Percentiles rank a stretch among this genome's conserved stretches.
Evolutionary conservation across 2,113 vertebrate genomes (phyloP).

Genomic region (Electrona antarctica): DNA sequence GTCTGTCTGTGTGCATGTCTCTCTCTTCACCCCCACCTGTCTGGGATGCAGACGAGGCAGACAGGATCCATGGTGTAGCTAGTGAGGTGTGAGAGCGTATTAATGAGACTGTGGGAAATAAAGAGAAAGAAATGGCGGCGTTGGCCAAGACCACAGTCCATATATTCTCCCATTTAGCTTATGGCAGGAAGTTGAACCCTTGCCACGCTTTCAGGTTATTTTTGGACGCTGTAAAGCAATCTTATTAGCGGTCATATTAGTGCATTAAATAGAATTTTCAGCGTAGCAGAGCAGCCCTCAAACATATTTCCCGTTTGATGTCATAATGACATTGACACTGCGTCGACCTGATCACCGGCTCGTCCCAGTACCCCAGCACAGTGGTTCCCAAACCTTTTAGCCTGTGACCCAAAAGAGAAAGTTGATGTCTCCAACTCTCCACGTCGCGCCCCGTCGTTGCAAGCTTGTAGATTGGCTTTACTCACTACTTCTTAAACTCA

Average conservation of each 20-base stretch:
- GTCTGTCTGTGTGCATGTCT: not conserved
- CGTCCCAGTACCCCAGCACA: not conserved
- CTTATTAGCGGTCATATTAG: constrained; percentile 62
- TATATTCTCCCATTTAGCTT: constrained; percentile 48
- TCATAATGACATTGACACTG: not conserved
- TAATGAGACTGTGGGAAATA: constrained; percentile 52
- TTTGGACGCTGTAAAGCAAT: constrained; percentile 54
- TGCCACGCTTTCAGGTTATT: constrained; percentile 47
- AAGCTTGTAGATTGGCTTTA: too few relatives aligned
- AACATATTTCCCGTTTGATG: not conserved
- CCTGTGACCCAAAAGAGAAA: too few relatives aligned
- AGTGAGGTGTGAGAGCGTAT: constrained; percentile 48
- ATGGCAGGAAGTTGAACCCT: constrained; percentile 30
- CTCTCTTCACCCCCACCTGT: constrained; percentile 47
- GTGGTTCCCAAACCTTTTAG: too few relatives aligned
- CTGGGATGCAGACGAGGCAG: constrained; percentile 43
- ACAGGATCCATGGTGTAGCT: constrained; percentile 26
- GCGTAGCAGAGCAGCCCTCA: not conserved
- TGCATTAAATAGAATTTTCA: constrained; percentile 52
- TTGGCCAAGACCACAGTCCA: constrained; percentile 29
- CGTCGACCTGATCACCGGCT: constrained; percentile 16
- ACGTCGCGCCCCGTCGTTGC: too few relatives aligned
- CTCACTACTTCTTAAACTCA: too few relatives aligned
- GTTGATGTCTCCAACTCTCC: too few relatives aligned
- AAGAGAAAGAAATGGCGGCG: constrained; percentile 20